Evolutionary conservation across 1,140 invertebrate species (phyloP).

Genomic region (Lerema accius): DNA sequence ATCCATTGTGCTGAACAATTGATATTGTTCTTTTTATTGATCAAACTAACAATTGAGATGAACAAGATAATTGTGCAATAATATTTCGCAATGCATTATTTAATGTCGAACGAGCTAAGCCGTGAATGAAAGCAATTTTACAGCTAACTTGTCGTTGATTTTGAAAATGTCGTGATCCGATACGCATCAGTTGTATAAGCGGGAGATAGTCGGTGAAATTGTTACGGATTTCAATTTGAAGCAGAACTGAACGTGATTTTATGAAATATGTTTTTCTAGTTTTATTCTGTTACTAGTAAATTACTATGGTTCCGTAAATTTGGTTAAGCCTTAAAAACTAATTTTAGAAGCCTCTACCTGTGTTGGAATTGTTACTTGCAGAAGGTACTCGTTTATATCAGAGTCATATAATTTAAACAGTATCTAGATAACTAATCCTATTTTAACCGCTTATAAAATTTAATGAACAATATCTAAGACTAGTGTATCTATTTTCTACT

Average conservation of each 20-base stretch:
- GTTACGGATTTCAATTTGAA: conserved; percentile 2
- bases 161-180: conserved; percentile 38
- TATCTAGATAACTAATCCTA: too few relatives aligned
- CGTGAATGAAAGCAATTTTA: conserved; percentile 40
- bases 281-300: too few relatives aligned
- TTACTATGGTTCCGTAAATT: too few relatives aligned
- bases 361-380: too few relatives aligned
- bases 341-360: too few relatives aligned
- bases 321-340: too few relatives aligned
- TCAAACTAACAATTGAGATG: neutral
- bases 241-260: neutral
- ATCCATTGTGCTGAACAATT: neutral
- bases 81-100: conserved; percentile 47
- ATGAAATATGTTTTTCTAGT: too few relatives aligned
- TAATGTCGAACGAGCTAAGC: conserved; percentile 30
- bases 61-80: conserved; percentile 4
- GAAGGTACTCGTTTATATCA: too few relatives aligned
- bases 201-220: conserved; percentile 11
- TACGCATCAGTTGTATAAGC: conserved; percentile 38
- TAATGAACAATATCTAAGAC: too few relatives aligned
- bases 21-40: neutral
- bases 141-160: conserved; percentile 41
- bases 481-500: neutral
- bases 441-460: too few relatives aligned
- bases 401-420: too few relatives aligned